Evolutionary conservation across 2,797 vertebrate species (phyloP), one percentile per base, ranked within the genome.

Genomic region (Myotis findleyi): DNA sequence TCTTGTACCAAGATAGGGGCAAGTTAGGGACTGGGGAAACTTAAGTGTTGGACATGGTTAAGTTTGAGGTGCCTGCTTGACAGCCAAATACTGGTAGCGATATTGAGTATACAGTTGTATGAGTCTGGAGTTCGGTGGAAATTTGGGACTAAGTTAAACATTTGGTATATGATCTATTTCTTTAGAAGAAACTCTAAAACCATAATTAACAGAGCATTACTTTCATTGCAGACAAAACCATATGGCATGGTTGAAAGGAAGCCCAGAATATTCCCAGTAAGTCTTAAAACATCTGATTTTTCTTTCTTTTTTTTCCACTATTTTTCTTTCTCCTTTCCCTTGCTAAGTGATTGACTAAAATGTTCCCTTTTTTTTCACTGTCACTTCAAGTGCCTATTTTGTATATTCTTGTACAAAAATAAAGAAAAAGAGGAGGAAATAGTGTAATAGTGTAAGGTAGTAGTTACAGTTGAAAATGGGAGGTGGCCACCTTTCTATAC

Each of bases 181-280:
- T 89, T 92, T 95, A 83, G 47, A 85, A 96, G 71, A 94, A 95
- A 93, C 30, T 82, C 47, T 95, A 76, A 93, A 71, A 92, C 72
- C 23, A 16, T 90, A 95, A 96, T 77, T 97, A 96, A 97, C 53
- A 93, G 36, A 92, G 20, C 51, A 38, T 95, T 77, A 92, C 64
- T 96, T 98, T 94, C 38, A 91, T 98, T 93, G 94, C 98, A 99
- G 99, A 20, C 92, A 91, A 98, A 21, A 49, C 99, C 99, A 55
- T 99, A 99, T 97, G 98, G 97, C 66, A 97, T 99, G 47, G 98
- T 99, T 95, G 95, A 93, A 1, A 30, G 89, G 90, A 99, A 99
- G 96, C 98, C 98, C 85, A 98, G 14, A 93, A 96, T 99, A 93
- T 99, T 98, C 94, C 99, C 99, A 66, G 99, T 99, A 98, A 99